A percentile compares a stretch with the other conserved stretches of the same genome.
These are phyloP conservation scores for Phymatocera aterrima DNA, from an alignment of 2,888 invertebrate genomes.

Conservation along the genomic window DNA sequence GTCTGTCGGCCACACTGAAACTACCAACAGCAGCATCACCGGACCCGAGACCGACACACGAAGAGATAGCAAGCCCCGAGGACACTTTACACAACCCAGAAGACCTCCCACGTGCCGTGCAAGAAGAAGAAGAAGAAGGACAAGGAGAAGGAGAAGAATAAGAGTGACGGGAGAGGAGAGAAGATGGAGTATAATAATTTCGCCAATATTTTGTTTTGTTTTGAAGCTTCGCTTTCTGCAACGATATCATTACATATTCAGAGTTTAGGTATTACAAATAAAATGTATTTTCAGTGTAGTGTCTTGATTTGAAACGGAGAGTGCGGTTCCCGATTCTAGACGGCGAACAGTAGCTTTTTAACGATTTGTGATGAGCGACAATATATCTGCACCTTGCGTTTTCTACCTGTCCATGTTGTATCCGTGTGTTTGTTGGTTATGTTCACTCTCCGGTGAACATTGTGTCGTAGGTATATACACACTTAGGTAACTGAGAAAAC, in stretches of 20 bases:
- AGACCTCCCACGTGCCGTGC: constrained; percentile 32
- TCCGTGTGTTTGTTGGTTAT: not conserved
- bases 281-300: no score
- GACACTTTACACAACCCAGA: constrained; percentile 49
- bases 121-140: not conserved
- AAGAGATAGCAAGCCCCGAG: constrained; percentile 26
- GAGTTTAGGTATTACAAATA: no score
- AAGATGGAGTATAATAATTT: not conserved
- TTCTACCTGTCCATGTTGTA: not conserved
- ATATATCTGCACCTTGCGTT: not conserved
- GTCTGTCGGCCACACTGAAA: not conserved
- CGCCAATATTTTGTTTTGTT: no score
- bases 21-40: not conserved
- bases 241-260: no score
- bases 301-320: no score
- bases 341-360: no score
- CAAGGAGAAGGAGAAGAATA: not conserved
- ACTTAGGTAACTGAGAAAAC: constrained; percentile 8
- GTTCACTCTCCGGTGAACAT: not conserved
- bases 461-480: no score
- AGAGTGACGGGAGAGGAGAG: no score
- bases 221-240: no score
- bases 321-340: no score
- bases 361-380: not conserved
- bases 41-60: not conserved